Conservation (phyloP, 37 sponge, comb jelly and placozoan species). For the Hexactinellida sp. region DNA sequence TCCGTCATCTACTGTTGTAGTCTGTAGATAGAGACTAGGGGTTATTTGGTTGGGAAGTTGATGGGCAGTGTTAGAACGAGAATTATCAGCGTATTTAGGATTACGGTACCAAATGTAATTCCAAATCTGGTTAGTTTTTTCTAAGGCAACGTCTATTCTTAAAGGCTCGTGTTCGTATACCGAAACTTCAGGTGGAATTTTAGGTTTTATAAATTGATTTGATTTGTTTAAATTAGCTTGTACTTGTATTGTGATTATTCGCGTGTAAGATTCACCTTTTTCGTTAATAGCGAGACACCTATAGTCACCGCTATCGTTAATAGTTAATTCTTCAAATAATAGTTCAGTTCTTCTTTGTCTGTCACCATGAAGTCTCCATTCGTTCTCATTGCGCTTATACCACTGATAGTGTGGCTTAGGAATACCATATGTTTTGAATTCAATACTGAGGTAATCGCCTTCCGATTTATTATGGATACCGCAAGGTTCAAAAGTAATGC, state of each 20-base stretch:
- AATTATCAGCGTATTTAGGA: background rate
- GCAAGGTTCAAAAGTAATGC: background rate
- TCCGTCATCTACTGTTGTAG: slow-evolving; percentile 11
- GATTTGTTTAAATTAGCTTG: background rate
- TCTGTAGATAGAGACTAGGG: background rate
- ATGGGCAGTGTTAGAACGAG: background rate
- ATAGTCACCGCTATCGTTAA: background rate
- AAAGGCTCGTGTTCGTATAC: background rate
- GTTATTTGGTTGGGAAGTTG: background rate
- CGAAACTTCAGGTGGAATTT: background rate
- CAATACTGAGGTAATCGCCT: background rate
- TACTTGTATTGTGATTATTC: background rate
- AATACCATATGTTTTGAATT: background rate
- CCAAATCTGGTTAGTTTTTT: background rate
- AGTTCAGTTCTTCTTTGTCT: background rate
- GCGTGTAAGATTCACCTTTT: background rate
- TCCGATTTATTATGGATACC: background rate
- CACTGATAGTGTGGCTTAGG: background rate
- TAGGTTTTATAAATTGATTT: background rate
- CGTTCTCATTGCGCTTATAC: background rate
- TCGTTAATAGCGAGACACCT: background rate
- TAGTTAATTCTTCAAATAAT: background rate
- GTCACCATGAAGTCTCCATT: background rate
- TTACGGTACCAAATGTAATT: background rate
- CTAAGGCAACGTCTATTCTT: background rate